Percentiles rank a stretch among this genome's conserved stretches.
Conservation (phyloP, 2,797 vertebrate genomes). For the Cottoperca gobio region DNA sequence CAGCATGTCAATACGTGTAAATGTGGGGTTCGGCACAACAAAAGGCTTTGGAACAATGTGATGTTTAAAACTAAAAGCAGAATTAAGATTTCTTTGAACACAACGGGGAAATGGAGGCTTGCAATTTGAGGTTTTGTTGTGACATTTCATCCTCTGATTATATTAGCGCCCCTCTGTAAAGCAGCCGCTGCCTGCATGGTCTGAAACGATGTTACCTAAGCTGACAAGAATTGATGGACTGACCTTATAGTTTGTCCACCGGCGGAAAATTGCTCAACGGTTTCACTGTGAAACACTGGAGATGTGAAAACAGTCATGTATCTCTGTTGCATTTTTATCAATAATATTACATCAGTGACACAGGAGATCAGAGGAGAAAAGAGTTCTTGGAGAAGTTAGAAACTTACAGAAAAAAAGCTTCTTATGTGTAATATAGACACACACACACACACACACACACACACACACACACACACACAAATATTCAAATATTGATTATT, state of each 20-base stretch:
- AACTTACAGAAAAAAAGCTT: too few relatives aligned
- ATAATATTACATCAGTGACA: slow-evolving; percentile 28
- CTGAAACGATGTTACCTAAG: slow-evolving; percentile 72
- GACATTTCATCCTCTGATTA: slow-evolving; percentile 77
- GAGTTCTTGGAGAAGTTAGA: too few relatives aligned
- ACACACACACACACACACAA: too few relatives aligned
- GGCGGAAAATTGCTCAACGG: slow-evolving; percentile 39
- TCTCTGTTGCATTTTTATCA: slow-evolving; percentile 44
- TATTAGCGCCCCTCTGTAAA: slow-evolving; percentile 66
- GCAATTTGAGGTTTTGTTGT: slow-evolving; percentile 58
- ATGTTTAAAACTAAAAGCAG: slow-evolving; percentile 32
- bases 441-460: too few relatives aligned
- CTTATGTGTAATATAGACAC: too few relatives aligned
- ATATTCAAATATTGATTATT: too few relatives aligned
- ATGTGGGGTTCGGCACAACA: not conserved
- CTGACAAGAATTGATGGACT: slow-evolving; percentile 79
- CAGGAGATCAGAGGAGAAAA: slow-evolving; percentile 19
- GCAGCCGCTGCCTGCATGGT: slow-evolving; percentile 37
- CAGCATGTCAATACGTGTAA: slow-evolving; percentile 11
- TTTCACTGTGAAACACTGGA: slow-evolving; percentile 38
- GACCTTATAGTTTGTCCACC: slow-evolving; percentile 71
- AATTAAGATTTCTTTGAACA: not conserved
- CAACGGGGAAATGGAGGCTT: slow-evolving; percentile 9
- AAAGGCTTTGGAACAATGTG: not conserved
- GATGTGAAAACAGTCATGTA: slow-evolving; percentile 34